Evolutionary conservation across 2,888 invertebrate species (phyloP), one percentile per base, ranked within the genome.

Genomic region (Calliphora vomitoria): DNA sequence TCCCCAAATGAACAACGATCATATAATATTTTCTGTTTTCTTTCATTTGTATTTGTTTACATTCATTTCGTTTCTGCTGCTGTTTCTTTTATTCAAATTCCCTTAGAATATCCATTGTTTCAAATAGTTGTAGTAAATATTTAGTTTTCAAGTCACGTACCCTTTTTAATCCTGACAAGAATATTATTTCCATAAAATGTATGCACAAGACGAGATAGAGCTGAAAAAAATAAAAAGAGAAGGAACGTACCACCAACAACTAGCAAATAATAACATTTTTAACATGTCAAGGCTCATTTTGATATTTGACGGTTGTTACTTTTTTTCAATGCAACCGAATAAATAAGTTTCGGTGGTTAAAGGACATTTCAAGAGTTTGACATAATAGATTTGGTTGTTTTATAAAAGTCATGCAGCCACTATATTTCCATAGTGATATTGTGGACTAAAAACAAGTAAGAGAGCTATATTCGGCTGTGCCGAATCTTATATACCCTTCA

Each of bases 111-210:
- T 64, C 10, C 84, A 78, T 81, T 84, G 82, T 85, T 85, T 82
- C 69, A 69, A 82, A 88, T 75, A 82, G 78, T 88, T 83, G 58
- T 90, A 18, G 20, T 15, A 35, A 11, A 6, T 50, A 90, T 91
- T 92, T 90, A 90, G 90, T 91, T 92, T 93, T 91, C 93, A 85
- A 92, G 92, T 93, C 93, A 93, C 93, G 93, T 93, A 91, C 91
- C 91, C 93, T 92, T 93, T 93, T 93, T 93, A 93, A 93, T 93
- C 93, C 93, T 93, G 93, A 93, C 93, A 93, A 92, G 93, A 93
- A 93, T 93, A 93, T 92, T 91, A 92, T 92, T 92, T 91, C 91
- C 91, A 92, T 91, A 91, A 92, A 92, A 88, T 55, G 41, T 75
- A 74, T 44, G 44, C 44, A 81, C 44, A 44, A 76, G 44, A 8